These are phyloP conservation scores for Myoxocephalus aenaeus DNA, from an alignment of 2,797 vertebrate genomes.

Conservation along the genomic window DNA sequence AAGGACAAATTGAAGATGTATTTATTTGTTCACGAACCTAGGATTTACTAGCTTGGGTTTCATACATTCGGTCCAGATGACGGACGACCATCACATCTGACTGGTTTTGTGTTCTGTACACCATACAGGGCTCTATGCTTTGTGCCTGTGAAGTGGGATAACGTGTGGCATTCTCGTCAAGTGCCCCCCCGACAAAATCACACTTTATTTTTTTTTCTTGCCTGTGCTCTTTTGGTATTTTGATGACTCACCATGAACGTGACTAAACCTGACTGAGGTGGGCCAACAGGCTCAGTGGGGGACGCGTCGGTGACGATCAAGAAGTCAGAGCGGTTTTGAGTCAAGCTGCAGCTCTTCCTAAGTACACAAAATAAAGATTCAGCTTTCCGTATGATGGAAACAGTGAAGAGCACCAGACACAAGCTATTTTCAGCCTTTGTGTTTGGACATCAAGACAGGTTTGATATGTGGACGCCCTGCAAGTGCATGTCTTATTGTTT, in stretches of 20 bases:
- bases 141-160: neutral
- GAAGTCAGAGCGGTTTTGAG: conserved; percentile 18
- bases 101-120: neutral
- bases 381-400: conserved; percentile 10
- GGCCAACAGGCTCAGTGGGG: conserved; percentile 40
- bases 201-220: neutral
- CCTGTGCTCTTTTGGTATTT: conserved; percentile 31
- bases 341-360: conserved; percentile 18
- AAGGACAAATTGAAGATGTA: too few relatives aligned
- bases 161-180: conserved; percentile 10
- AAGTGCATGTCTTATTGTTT: neutral
- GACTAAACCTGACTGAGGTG: conserved; percentile 40
- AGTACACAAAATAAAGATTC: neutral
- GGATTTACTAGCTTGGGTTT: neutral
- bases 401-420: neutral
- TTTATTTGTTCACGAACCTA: too few relatives aligned
- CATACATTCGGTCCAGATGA: neutral
- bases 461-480: neutral
- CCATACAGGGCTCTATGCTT: too few relatives aligned
- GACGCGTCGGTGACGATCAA: conserved; percentile 6
- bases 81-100: neutral
- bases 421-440: neutral
- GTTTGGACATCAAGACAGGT: neutral
- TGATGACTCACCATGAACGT: conserved; percentile 48
- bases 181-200: neutral